Percentiles rank a stretch among this genome's conserved stretches.
Conservation (phyloP, 2,797 vertebrate genomes). For the Pseudomugil tenellus region DNA sequence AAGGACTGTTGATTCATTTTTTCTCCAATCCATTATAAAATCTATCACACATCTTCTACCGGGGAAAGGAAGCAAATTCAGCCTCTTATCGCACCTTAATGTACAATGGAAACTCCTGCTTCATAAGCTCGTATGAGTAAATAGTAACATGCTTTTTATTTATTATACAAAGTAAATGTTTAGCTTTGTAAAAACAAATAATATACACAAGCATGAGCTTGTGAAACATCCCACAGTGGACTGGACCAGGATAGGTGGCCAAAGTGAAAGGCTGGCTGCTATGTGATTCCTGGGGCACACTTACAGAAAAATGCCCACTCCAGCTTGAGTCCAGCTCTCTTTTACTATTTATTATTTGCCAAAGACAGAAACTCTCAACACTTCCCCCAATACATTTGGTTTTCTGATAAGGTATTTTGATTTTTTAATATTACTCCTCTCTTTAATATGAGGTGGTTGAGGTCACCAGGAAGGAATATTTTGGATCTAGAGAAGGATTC, state of each 20-base stretch:
- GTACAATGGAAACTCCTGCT: too few species aligned
- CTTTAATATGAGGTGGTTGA: too few species aligned
- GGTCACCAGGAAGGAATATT: too few species aligned
- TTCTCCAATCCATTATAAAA: constrained; percentile 1
- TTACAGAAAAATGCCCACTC: constrained; percentile 39
- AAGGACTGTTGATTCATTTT: background rate
- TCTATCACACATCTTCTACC: background rate
- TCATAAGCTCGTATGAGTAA: background rate
- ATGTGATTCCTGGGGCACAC: constrained; percentile 66
- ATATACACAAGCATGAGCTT: too few species aligned
- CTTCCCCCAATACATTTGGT: too few species aligned
- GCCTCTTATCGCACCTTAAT: background rate
- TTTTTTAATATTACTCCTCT: too few species aligned
- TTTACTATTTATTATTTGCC: constrained; percentile 64
- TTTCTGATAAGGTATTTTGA: too few species aligned
- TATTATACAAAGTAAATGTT: constrained; percentile 21
- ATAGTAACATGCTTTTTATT: constrained; percentile 20
- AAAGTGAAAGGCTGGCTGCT: constrained; percentile 36
- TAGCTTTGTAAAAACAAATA: background rate
- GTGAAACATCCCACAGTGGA: constrained; percentile 14
- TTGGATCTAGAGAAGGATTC: constrained; percentile 14
- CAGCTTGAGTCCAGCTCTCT: constrained; percentile 43
- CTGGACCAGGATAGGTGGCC: too few species aligned
- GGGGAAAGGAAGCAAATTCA: constrained; percentile 8
- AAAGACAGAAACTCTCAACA: constrained; percentile 49